A percentile compares a stretch with the other conserved stretches of the same genome.
Conservation (phyloP, 2,113 vertebrate genomes). For the Pagrus major region DNA sequence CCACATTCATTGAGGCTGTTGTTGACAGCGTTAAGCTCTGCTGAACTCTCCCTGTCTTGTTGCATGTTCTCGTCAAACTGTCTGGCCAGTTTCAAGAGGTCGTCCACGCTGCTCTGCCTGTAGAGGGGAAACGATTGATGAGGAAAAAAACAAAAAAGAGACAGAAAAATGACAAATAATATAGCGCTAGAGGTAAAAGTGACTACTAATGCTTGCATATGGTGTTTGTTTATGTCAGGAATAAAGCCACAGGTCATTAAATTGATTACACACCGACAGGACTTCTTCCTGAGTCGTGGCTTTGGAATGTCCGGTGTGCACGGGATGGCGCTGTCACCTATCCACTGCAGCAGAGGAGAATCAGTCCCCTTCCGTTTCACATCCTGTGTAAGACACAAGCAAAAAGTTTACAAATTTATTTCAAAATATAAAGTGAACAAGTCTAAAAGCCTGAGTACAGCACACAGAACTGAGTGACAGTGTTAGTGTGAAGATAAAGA, state of each 20-base stretch:
- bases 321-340: constrained; percentile 88
- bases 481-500: too few species aligned
- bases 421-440: not conserved
- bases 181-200: not conserved
- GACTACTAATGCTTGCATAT: not conserved
- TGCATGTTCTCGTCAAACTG: constrained; percentile 94
- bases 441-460: not conserved
- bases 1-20: constrained; percentile 21
- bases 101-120: constrained; percentile 88
- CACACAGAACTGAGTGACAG: not conserved
- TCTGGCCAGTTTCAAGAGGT: constrained; percentile 91
- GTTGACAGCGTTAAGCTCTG: constrained; percentile 48
- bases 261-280: constrained; percentile 80
- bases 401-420: not conserved
- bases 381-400: constrained; percentile 75
- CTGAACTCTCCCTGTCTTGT: constrained; percentile 83
- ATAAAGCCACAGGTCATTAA: not conserved
- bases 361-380: constrained; percentile 80
- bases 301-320: constrained; percentile 87
- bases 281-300: constrained; percentile 81
- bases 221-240: not conserved
- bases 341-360: constrained; percentile 91
- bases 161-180: not conserved
- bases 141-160: not conserved
- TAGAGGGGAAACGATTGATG: constrained; percentile 3